Conservation (phyloP, 2,888 invertebrate species). For the Sceliomorpha sp. region DNA sequence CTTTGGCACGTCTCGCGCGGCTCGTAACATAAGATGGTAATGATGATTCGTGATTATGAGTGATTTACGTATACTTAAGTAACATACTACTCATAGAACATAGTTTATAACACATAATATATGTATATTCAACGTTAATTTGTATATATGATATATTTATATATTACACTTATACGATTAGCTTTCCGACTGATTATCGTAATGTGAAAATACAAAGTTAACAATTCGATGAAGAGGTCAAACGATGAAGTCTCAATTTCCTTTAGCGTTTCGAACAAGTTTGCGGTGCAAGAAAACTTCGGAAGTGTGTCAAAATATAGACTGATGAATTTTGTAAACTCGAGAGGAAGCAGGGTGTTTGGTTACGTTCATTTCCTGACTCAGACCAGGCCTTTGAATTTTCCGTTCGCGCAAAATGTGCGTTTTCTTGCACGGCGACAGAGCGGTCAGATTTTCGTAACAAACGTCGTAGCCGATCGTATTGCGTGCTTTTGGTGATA, state of each 20-base stretch:
- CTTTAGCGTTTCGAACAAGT: neutral
- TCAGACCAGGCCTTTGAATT: no score
- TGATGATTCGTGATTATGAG: constrained; percentile 55
- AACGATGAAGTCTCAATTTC: constrained; percentile 24
- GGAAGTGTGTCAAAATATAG: constrained; percentile 37
- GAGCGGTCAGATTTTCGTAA: constrained; percentile 28
- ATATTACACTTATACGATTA: constrained; percentile 71
- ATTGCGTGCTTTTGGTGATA: constrained; percentile 44
- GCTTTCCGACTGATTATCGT: constrained; percentile 79
- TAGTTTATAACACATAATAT: constrained; percentile 58
- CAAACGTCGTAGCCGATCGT: constrained; percentile 52
- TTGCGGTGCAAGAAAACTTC: constrained; percentile 37
- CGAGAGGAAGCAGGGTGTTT: constrained; percentile 8
- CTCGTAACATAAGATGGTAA: constrained; percentile 41
- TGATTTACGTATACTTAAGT: constrained; percentile 53
- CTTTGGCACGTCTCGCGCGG: constrained; percentile 33
- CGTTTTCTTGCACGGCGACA: constrained; percentile 40
- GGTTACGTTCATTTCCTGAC: constrained; percentile 22
- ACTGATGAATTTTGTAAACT: constrained; percentile 41
- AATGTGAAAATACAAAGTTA: constrained; percentile 59
- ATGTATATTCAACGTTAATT: constrained; percentile 66
- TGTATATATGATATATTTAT: constrained; percentile 68
- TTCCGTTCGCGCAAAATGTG: neutral
- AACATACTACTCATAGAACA: constrained; percentile 55
- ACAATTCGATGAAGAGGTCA: constrained; percentile 26